Evolutionary conservation across 1,140 invertebrate species (phyloP).

Genomic region (Metopolophium dirhodum): DNA sequence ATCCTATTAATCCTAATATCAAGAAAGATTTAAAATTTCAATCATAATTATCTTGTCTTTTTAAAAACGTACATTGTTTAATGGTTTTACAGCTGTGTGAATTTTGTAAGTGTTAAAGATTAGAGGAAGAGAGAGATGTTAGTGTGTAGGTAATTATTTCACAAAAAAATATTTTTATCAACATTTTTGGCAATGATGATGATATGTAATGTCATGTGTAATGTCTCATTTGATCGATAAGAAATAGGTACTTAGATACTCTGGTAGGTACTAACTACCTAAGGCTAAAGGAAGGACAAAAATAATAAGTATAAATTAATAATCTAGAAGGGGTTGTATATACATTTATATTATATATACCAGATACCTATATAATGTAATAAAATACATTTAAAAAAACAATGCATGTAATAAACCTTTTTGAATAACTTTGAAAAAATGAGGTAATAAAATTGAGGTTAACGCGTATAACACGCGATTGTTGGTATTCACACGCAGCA

Average conservation of each 20-base stretch:
- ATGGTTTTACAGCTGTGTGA: background rate
- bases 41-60: too few relatives aligned
- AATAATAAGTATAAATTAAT: constrained; percentile 46
- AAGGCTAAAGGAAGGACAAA: constrained; percentile 30
- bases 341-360: background rate
- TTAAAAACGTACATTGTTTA: background rate
- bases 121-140: background rate
- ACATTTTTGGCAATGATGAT: background rate
- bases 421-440: constrained; percentile 39
- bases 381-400: background rate
- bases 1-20: background rate
- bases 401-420: constrained; percentile 38
- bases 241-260: background rate
- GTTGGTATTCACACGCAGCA: constrained; percentile 16
- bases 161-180: background rate
- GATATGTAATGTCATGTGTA: constrained; percentile 38
- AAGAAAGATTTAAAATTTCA: background rate
- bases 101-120: background rate
- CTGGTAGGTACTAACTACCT: background rate
- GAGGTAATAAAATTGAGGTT: constrained; percentile 35
- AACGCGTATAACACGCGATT: constrained; percentile 29
- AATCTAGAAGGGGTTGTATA: background rate
- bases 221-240: constrained; percentile 13
- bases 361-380: background rate
- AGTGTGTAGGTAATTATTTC: background rate